Percentiles rank a stretch among this genome's conserved stretches.
These are phyloP conservation scores for Spilosoma lubricipeda DNA, from an alignment of 2,888 invertebrate species.

Conservation along the genomic window DNA sequence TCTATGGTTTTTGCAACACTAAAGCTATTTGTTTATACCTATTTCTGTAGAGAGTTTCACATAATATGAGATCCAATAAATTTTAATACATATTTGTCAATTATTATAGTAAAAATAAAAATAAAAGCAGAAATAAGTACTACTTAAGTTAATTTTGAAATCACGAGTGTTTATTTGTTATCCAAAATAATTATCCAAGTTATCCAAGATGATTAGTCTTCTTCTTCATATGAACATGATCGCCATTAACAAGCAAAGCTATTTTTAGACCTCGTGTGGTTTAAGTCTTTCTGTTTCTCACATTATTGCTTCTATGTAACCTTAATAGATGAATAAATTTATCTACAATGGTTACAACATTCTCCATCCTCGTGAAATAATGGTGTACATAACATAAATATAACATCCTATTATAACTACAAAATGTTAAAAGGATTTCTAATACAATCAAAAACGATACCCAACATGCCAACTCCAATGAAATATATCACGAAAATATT, in stretches of 20 bases:
- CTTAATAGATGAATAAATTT: not conserved
- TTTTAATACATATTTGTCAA: not conserved
- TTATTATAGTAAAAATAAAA: too few relatives aligned
- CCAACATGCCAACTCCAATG: not conserved
- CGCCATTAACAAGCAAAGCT: not conserved
- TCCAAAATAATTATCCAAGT: too few relatives aligned
- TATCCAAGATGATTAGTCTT: not conserved
- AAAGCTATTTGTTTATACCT: not conserved
- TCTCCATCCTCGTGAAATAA: not conserved
- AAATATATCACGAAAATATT: not conserved
- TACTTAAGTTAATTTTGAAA: too few relatives aligned
- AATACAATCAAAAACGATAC: not conserved
- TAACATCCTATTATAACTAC: not conserved
- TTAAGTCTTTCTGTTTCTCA: not conserved
- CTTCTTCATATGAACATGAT: not conserved
- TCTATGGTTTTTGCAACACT: not conserved
- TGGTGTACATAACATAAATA: not conserved
- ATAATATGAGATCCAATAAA: not conserved
- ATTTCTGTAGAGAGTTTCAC: not conserved
- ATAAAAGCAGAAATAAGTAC: too few relatives aligned
- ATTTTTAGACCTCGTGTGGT: rapidly evolving
- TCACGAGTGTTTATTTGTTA: too few relatives aligned
- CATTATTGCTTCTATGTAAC: not conserved
- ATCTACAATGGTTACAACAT: not conserved
- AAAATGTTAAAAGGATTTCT: not conserved